These are phyloP conservation scores for Lasius fuliginosus DNA, from an alignment of 2,888 invertebrate species.

Conservation along the genomic window DNA sequence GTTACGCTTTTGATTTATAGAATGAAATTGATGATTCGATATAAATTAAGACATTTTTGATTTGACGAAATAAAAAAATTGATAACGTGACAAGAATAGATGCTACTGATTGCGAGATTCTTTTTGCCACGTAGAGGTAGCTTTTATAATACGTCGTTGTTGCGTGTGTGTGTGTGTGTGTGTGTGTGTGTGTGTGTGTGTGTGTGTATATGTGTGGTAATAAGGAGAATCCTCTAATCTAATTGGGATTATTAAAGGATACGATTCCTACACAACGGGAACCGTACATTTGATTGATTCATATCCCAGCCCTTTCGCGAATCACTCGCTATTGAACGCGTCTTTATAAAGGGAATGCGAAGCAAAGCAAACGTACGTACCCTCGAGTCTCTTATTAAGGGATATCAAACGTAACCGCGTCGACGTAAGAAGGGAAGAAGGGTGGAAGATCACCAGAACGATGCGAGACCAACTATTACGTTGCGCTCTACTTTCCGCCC, in stretches of 20 bases:
- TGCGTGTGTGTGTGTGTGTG: not conserved
- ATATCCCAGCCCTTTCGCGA: conserved; percentile 35
- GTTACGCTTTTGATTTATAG: not conserved
- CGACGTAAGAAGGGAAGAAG: conserved; percentile 22
- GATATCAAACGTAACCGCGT: conserved; percentile 31
- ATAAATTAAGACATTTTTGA: not conserved
- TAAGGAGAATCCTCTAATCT: conserved; percentile 59
- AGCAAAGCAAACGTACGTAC: conserved; percentile 13
- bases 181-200: not conserved
- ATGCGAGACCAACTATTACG: not conserved
- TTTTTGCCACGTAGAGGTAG: not conserved
- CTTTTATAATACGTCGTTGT: conserved; percentile 45
- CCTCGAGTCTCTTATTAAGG: conserved; percentile 42
- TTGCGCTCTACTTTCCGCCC: not conserved
- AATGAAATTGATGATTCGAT: not conserved
- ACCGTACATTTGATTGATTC: conserved; percentile 51
- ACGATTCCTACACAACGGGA: not conserved
- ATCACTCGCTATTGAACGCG: conserved; percentile 57
- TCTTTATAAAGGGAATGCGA: conserved; percentile 36
- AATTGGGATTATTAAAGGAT: conserved; percentile 67
- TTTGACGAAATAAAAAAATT: conserved; percentile 24
- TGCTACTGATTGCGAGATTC: not conserved
- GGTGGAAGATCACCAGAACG: conserved; percentile 22
- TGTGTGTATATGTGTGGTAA: not conserved
- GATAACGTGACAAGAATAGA: not conserved